Percentiles rank a stretch among this genome's conserved stretches.
These are phyloP conservation scores for Anastatus disparis DNA, from an alignment of 1,140 invertebrate species.

Conservation along the genomic window DNA sequence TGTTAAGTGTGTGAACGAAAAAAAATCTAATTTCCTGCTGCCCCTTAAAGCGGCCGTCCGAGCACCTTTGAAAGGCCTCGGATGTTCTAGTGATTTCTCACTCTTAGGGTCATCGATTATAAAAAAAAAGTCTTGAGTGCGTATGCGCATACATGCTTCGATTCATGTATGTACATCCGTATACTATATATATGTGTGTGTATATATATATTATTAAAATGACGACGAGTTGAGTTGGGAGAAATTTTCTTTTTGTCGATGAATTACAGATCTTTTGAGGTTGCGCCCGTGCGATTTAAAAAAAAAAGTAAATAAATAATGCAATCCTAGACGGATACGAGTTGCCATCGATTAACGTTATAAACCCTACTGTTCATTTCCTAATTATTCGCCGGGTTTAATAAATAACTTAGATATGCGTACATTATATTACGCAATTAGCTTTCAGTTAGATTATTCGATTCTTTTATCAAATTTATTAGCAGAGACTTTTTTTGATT, in stretches of 20 bases:
- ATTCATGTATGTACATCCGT: constrained; percentile 1
- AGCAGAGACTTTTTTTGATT: constrained; percentile 29
- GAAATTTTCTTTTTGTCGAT: constrained; percentile 38
- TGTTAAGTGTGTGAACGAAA: constrained; percentile 32
- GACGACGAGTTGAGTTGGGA: constrained; percentile 36
- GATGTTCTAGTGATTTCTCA: constrained; percentile 23
- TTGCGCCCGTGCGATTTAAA: constrained; percentile 47
- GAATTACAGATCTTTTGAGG: constrained; percentile 39
- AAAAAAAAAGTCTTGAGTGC: constrained; percentile 3
- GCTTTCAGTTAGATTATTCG: neutral
- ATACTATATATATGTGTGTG: neutral
- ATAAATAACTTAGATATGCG: constrained; percentile 8
- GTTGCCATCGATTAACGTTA: constrained; percentile 58
- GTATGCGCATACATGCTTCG: constrained; percentile 13
- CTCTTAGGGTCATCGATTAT: constrained; percentile 36
- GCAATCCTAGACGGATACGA: constrained; percentile 51
- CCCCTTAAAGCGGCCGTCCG: constrained; percentile 1
- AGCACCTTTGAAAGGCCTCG: constrained; percentile 39
- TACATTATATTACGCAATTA: constrained; percentile 22
- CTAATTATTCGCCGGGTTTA: constrained; percentile 34
- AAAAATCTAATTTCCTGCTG: constrained; percentile 38
- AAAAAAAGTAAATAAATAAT: constrained; percentile 38
- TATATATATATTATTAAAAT: constrained; percentile 46
- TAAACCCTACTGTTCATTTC: constrained; percentile 58
- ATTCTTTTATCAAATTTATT: constrained; percentile 20